These are phyloP conservation scores for Bombus affinis DNA, from an alignment of 1,140 invertebrate species.

Conservation along the genomic window DNA sequence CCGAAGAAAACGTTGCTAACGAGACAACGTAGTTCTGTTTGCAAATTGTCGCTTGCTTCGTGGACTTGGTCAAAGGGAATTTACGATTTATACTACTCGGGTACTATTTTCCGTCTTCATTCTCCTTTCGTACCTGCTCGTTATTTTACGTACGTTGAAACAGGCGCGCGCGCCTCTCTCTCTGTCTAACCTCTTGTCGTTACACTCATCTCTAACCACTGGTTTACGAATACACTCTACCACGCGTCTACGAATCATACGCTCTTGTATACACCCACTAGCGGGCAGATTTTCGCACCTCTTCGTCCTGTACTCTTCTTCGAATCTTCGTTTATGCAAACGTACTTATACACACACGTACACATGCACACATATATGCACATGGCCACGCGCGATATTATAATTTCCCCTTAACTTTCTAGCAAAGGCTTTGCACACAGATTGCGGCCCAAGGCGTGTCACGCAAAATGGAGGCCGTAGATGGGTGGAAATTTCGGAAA, in stretches of 20 bases:
- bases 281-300: not conserved
- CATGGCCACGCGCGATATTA: slow-evolving; percentile 22
- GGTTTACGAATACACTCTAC: not conserved
- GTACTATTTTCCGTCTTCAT: not conserved
- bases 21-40: slow-evolving; percentile 20
- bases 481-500: slow-evolving; percentile 44
- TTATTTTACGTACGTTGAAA: not conserved
- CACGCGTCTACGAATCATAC: not conserved
- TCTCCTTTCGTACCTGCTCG: not conserved
- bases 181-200: not conserved
- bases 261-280: not conserved
- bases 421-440: slow-evolving; percentile 47
- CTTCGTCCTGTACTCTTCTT: not conserved
- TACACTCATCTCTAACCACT: not conserved
- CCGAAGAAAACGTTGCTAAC: slow-evolving; percentile 22
- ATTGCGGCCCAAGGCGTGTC: slow-evolving; percentile 34
- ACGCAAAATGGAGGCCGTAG: slow-evolving; percentile 16
- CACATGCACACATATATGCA: not conserved
- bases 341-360: not conserved
- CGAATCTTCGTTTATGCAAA: not conserved
- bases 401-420: slow-evolving; percentile 51
- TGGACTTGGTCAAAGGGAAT: slow-evolving; percentile 66
- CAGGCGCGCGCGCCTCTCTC: no score
- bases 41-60: slow-evolving; percentile 38
- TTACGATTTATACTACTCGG: slow-evolving; percentile 59